phyloP scores from a whole-genome alignment of 2,113 vertebrate genomes.

The Nicator chloris region DNA sequence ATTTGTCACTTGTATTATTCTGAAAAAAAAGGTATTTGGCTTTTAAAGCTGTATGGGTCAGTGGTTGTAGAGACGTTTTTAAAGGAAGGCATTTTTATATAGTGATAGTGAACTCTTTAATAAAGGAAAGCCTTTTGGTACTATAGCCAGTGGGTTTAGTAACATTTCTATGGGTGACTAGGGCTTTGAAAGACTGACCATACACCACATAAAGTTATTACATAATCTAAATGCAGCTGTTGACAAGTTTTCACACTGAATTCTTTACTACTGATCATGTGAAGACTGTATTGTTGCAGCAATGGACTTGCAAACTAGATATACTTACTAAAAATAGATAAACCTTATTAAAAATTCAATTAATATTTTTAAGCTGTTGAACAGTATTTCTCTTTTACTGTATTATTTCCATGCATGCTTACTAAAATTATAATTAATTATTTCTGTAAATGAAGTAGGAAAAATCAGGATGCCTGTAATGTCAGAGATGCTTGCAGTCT shows the following conservation, averaged over 20 bases:
- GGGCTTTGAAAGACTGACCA: not conserved
- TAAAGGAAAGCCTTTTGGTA: not conserved
- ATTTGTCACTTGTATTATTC: not conserved
- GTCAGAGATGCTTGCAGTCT: not conserved
- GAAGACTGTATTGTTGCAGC: not conserved
- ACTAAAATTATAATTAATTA: not conserved
- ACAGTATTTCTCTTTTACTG: not conserved
- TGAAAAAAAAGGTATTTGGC: not conserved
- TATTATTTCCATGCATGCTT: not conserved
- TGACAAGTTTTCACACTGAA: not conserved
- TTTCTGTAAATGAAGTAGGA: not conserved
- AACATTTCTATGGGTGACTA: not conserved
- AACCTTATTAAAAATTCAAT: not conserved
- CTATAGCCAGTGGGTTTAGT: not conserved
- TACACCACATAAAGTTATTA: not conserved
- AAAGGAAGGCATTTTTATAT: not conserved
- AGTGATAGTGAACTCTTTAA: not conserved
- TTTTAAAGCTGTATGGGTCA: not conserved
- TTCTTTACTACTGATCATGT: not conserved
- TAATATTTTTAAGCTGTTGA: not conserved
- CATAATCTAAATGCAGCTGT: not conserved
- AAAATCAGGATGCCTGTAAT: not conserved
- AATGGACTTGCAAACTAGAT: not conserved
- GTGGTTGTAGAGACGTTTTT: not conserved
- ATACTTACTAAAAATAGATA: not conserved